These are phyloP conservation scores for Sitta europaea DNA, from an alignment of 2,113 vertebrate genomes.

Conservation along the genomic window DNA sequence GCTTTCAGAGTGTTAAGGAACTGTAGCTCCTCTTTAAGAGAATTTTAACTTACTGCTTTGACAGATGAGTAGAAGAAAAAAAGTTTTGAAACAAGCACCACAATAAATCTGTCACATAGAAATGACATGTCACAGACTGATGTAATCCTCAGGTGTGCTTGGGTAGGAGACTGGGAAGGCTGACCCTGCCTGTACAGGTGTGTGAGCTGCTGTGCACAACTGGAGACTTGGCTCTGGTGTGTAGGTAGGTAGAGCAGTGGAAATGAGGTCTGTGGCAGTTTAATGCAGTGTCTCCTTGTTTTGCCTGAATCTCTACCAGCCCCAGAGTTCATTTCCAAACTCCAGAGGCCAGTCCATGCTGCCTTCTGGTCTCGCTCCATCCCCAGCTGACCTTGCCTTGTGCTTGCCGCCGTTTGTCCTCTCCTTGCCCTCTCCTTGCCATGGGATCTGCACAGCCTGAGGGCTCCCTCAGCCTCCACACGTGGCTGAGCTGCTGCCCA, in stretches of 20 bases:
- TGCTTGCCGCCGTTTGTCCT: fast-evolving
- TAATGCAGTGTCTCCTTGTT: background rate
- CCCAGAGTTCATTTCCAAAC: background rate
- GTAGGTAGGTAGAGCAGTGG: background rate
- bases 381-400: background rate
- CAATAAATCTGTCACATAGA: background rate
- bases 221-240: background rate
- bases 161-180: background rate
- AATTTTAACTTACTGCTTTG: background rate
- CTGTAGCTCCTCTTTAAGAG: background rate
- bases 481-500: background rate
- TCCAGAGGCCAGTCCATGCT: background rate
- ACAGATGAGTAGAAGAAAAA: slow-evolving; percentile 22
- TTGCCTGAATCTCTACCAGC: background rate
- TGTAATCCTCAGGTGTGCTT: background rate
- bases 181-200: background rate
- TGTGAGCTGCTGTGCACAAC: background rate
- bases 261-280: background rate
- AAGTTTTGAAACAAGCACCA: background rate
- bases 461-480: background rate
- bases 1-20: slow-evolving; percentile 47
- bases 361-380: fast-evolving
- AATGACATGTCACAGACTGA: background rate
- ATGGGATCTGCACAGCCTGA: fast-evolving
- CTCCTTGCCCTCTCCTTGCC: background rate